Percentiles rank a stretch among this genome's conserved stretches.
These are phyloP conservation scores for Chionis minor DNA, from an alignment of 2,113 vertebrate species.

Conservation along the genomic window DNA sequence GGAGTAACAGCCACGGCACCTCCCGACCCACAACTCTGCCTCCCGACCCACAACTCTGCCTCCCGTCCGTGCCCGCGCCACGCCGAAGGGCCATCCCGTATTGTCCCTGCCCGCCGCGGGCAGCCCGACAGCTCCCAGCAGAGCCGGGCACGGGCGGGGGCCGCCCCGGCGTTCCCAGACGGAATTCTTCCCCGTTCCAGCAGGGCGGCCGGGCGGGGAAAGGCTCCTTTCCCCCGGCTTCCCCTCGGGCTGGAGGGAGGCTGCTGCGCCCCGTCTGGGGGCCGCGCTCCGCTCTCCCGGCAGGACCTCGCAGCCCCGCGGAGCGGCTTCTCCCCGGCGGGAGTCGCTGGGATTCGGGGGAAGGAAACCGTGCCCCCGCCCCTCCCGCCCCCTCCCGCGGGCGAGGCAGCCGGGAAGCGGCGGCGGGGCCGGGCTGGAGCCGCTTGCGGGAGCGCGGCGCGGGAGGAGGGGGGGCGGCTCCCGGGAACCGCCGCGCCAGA, in stretches of 20 bases:
- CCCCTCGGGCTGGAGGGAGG: not conserved
- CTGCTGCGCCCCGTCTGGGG: not conserved
- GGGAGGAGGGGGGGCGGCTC: constrained; percentile 31
- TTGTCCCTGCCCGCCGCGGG: not conserved
- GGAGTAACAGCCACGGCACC: too few relatives aligned
- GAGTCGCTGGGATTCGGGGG: not conserved
- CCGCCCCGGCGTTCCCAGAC: too few relatives aligned
- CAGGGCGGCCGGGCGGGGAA: not conserved
- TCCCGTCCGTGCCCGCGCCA: rapidly evolving
- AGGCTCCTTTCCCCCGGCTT: not conserved
- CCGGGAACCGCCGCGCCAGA: not conserved
- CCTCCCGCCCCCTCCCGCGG: not conserved
- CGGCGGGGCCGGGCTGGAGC: too few relatives aligned
- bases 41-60: too few relatives aligned
- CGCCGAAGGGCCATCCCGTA: rapidly evolving
- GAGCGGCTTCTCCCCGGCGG: not conserved
- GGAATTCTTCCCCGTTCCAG: too few relatives aligned
- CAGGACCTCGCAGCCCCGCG: constrained; percentile 4
- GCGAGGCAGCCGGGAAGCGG: not conserved
- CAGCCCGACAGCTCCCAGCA: rapidly evolving
- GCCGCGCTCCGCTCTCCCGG: not conserved
- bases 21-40: too few relatives aligned
- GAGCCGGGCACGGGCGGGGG: not conserved
- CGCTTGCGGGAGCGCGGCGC: not conserved
- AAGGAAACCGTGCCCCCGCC: not conserved